phyloP scores from a whole-genome alignment of 92 coral and sea anemone species.

The Diadumene lineata region DNA sequence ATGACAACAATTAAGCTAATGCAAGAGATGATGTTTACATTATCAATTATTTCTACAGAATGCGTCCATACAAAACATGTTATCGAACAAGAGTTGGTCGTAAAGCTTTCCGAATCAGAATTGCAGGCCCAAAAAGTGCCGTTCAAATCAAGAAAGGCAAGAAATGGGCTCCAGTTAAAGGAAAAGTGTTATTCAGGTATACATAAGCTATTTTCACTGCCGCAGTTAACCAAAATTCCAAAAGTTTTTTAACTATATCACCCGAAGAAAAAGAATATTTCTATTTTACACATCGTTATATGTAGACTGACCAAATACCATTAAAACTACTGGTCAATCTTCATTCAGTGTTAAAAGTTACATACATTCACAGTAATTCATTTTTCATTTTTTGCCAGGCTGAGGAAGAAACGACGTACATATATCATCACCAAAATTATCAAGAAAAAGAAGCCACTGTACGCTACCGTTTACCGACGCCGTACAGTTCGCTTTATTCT shows the following conservation, averaged over 20 bases:
- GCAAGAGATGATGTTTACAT: background rate
- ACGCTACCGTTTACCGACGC: constrained; percentile 7
- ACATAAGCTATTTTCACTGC: too few species aligned
- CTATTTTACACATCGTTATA: too few species aligned
- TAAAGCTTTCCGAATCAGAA: background rate
- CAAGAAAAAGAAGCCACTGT: background rate
- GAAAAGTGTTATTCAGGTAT: constrained; percentile 16
- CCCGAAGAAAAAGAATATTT: too few species aligned
- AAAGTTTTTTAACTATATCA: too few species aligned
- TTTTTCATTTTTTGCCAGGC: background rate
- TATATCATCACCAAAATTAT: constrained; percentile 7
- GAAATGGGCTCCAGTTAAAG: constrained; percentile 1
- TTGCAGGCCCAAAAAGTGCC: background rate
- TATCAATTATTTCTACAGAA: background rate
- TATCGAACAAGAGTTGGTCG: background rate
- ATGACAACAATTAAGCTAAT: background rate
- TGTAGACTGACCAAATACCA: too few species aligned
- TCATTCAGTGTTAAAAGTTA: too few species aligned
- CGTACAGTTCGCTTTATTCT: constrained; percentile 13
- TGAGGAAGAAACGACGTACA: background rate
- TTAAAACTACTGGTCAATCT: too few species aligned
- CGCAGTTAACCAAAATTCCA: too few species aligned
- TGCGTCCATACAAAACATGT: background rate
- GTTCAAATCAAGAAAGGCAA: constrained; percentile 15
- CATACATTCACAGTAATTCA: background rate